Percentiles rank a stretch among this genome's conserved stretches.
Evolutionary conservation across 2,113 vertebrate genomes (phyloP).

Genomic region (Oreochromis spilurus): DNA sequence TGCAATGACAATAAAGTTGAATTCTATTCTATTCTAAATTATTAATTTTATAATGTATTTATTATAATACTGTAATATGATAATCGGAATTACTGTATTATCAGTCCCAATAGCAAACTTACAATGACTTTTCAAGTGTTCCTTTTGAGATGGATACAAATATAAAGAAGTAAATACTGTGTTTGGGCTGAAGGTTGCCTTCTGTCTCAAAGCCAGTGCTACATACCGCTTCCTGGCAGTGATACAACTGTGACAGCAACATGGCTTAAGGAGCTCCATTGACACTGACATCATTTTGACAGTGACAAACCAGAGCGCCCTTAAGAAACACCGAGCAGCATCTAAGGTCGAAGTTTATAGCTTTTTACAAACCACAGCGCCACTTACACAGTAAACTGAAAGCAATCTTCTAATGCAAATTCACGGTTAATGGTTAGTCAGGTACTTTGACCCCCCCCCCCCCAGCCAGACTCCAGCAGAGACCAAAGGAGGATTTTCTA

Average conservation of each 20-base stretch:
- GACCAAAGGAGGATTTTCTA: neutral
- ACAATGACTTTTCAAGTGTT: neutral
- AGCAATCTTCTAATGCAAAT: neutral
- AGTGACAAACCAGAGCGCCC: neutral
- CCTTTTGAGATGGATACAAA: neutral
- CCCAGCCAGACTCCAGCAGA: neutral
- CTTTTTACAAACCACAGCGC: neutral
- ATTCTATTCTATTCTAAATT: too few species aligned
- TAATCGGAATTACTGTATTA: neutral
- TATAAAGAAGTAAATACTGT: neutral
- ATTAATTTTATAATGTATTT: neutral
- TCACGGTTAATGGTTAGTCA: neutral
- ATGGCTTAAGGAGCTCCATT: neutral
- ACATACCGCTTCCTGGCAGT: neutral
- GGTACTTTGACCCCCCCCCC: neutral
- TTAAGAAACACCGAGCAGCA: neutral
- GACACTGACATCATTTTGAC: fast-evolving
- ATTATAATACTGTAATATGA: neutral
- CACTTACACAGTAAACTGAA: neutral
- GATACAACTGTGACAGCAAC: neutral
- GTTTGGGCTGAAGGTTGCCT: neutral
- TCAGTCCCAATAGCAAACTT: neutral
- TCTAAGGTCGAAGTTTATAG: neutral
- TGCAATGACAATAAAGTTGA: too few species aligned
- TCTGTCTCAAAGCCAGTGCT: neutral